Evolutionary conservation across 2,797 vertebrate genomes (phyloP).

Genomic region (Dromococcyx pavoninus): DNA sequence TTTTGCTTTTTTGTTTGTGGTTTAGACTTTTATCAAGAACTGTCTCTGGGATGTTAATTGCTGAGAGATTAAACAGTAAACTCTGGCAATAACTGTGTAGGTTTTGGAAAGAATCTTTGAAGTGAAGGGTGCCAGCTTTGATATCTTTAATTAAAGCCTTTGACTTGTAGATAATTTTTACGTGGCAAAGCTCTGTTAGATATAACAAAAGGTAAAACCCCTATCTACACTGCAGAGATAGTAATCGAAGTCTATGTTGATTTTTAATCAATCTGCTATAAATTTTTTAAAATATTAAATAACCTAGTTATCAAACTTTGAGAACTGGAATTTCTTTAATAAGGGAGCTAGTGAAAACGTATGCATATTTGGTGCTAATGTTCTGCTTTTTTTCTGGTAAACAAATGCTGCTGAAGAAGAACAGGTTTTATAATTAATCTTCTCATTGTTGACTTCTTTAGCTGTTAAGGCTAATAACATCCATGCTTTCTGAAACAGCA

Average conservation of each 20-base stretch:
- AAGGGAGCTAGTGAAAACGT: background rate
- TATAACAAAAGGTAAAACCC: background rate
- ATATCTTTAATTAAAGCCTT: background rate
- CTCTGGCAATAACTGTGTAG: background rate
- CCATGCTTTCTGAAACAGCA: background rate
- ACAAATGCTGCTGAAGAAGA: background rate
- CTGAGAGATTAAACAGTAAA: background rate
- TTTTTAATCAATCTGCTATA: background rate
- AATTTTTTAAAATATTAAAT: background rate
- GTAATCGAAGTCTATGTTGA: background rate
- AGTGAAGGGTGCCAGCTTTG: background rate
- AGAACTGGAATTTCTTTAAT: background rate
- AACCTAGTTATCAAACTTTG: background rate
- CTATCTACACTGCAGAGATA: background rate
- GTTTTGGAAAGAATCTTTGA: slow-evolving; percentile 12
- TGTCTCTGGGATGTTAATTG: background rate
- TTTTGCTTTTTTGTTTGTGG: background rate
- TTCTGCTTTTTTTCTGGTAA: background rate
- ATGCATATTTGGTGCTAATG: background rate
- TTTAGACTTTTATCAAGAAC: background rate
- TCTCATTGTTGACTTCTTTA: background rate
- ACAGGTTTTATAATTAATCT: background rate
- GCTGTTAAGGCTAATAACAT: background rate
- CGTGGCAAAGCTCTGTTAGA: background rate
- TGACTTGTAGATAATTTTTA: background rate